Base-by-base conservation (phyloP, 2,113 vertebrate species). In the Marmota flaviventris region DNA sequence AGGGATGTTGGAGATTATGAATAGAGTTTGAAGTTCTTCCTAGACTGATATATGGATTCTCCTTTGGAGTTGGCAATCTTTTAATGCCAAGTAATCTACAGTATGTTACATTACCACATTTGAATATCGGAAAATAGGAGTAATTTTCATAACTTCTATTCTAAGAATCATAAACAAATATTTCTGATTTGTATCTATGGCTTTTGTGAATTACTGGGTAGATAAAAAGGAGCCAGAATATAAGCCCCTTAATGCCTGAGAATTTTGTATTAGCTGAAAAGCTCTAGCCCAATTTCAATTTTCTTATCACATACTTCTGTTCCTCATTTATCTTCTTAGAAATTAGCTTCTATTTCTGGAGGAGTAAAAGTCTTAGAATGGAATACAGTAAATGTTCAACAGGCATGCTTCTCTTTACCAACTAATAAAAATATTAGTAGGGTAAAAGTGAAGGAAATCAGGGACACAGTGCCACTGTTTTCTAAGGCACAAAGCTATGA, bases 211-310 rank as follows among this genome's bases (percentile, higher is more conserved):
- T 16, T 48, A n/a, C 56, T 73, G 63, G 34, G 34, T 67, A 73
- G 6, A 82, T 87, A 25, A 89, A 91, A 58, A 18, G 39, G 48
- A 58, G 24, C 32, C 24, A 72, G 18, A 93, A 58, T 77, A 32
- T 37, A 58, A 89, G 83, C 7, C n/a, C 42, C 13, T 83, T 69
- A 53, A 10, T 58, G 53, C 4, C 4, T 63, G 58, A 67, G 18
- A n/a, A 86, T 88, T 95, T 95, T 70, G 58, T 10, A 10, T 78
- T 94, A 86, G 63, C 18, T 70, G 42, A 63, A 48, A 88, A 93
- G 22, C 37, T 67, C 1, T 73, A 81, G 25, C 27, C 32, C 32
- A n/a, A 45, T 32, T 13, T n/a, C 56, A 53, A 2, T 85, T 89
- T 78, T 83, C 45, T 79, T 78, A 12, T 32, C 84, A 61, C 11